Percentiles rank a stretch among this genome's conserved stretches.
phyloP scores from a whole-genome alignment of 2,113 vertebrate genomes.

The Arenaria interpres region DNA sequence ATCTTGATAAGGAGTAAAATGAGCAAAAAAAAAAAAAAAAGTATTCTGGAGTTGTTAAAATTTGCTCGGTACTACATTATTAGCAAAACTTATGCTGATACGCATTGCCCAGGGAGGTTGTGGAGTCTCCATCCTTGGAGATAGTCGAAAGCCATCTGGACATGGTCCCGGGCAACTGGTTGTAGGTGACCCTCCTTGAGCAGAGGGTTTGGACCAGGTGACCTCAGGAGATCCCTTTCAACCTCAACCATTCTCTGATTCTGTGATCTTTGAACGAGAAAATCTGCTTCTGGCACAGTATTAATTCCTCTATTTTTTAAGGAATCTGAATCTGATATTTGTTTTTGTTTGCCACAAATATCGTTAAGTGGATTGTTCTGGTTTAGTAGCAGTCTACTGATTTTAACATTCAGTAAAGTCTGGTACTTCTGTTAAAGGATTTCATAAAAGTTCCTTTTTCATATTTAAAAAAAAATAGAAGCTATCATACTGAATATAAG shows the following conservation, averaged over 20 bases:
- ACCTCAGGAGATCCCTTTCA: not conserved
- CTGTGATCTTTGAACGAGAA: not conserved
- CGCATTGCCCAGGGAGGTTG: not conserved
- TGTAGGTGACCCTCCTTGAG: not conserved
- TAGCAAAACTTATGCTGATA: not conserved
- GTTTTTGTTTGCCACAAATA: not conserved
- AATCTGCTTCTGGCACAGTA: not conserved
- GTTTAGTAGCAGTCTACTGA: not conserved
- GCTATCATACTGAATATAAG: not conserved
- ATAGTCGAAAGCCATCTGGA: not conserved
- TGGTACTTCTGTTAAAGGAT: not conserved
- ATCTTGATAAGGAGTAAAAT: not conserved
- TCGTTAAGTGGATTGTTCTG: not conserved
- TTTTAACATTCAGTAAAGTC: not conserved
- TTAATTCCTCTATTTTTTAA: not conserved
- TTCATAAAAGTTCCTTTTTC: not conserved
- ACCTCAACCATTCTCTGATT: not conserved
- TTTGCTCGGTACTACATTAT: not conserved
- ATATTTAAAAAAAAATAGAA: not conserved
- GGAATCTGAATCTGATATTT: not conserved
- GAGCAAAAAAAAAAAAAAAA: not conserved
- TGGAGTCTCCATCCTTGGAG: not conserved
- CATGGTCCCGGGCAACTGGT: not conserved
- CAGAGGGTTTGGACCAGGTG: not conserved
- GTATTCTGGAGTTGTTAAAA: not conserved